phyloP scores from a whole-genome alignment of 2,113 vertebrate species.

The Bubalus kerabau region DNA sequence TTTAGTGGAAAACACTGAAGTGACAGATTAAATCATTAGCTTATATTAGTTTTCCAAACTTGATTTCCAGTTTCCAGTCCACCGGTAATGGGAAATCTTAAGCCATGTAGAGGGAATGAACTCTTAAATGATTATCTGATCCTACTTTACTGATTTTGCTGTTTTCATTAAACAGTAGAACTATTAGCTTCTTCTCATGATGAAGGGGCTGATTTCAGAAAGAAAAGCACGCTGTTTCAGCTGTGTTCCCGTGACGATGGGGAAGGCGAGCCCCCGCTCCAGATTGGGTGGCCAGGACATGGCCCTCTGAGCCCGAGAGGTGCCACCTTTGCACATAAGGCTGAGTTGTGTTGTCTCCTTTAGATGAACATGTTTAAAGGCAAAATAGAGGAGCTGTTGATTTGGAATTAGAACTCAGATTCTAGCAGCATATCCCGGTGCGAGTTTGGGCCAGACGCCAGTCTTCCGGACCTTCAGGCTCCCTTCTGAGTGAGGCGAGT shows the following conservation, averaged over 20 bases:
- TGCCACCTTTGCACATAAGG: rapidly evolving
- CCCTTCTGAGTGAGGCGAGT: rapidly evolving
- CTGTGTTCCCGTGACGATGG: rapidly evolving
- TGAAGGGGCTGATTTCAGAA: background rate
- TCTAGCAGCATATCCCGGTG: background rate
- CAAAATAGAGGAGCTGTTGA: background rate
- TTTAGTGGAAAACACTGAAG: background rate
- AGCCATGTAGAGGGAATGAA: background rate
- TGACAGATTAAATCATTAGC: background rate
- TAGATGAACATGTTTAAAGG: background rate
- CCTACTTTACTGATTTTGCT: background rate
- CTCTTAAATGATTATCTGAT: background rate
- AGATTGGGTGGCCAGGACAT: rapidly evolving
- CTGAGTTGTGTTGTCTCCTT: rapidly evolving
- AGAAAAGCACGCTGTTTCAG: background rate
- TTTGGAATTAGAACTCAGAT: background rate
- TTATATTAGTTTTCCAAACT: background rate
- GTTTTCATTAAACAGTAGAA: too few relatives aligned
- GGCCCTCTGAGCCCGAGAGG: rapidly evolving
- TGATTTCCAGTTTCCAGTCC: background rate
- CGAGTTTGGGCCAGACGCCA: too few relatives aligned
- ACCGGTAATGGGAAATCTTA: background rate
- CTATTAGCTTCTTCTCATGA: too few relatives aligned
- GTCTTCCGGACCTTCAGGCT: too few relatives aligned
- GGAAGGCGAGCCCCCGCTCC: rapidly evolving